These are phyloP conservation scores for Eleutherodactylus coqui DNA, from an alignment of 2,797 vertebrate species.

Conservation along the genomic window DNA sequence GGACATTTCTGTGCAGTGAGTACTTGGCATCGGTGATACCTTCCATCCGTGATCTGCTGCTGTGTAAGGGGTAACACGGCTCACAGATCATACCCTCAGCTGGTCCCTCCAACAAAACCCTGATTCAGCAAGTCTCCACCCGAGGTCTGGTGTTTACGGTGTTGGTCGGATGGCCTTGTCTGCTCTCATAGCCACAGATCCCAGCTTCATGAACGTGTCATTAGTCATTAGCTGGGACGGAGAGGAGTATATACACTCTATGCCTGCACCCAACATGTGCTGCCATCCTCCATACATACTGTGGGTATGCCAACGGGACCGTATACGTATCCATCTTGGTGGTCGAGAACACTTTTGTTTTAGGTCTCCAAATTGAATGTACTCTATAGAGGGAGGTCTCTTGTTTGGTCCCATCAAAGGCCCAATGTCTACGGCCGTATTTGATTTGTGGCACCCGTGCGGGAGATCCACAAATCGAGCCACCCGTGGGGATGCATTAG, in stretches of 20 bases:
- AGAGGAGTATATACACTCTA: not conserved
- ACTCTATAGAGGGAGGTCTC: too few species aligned
- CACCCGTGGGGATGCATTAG: too few species aligned
- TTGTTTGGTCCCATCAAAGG: too few species aligned
- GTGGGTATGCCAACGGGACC: too few species aligned
- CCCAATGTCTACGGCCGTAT: too few species aligned
- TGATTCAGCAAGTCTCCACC: constrained; percentile 10
- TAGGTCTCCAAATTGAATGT: too few species aligned
- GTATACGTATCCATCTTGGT: too few species aligned
- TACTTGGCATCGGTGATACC: not conserved
- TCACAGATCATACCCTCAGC: not conserved
- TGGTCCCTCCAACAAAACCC: not conserved
- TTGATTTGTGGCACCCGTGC: too few species aligned
- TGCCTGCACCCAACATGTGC: not conserved
- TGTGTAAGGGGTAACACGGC: not conserved
- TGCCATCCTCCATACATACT: not conserved
- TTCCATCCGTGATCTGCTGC: not conserved
- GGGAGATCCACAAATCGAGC: too few species aligned
- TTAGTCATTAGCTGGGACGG: not conserved
- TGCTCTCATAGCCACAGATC: not conserved
- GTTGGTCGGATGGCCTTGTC: not conserved
- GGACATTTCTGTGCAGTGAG: not conserved
- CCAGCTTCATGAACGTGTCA: not conserved
- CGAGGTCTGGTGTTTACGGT: not conserved
- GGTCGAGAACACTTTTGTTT: too few species aligned